These are phyloP conservation scores for Neelides folsomi DNA, from an alignment of 2,888 invertebrate genomes.

Conservation along the genomic window DNA sequence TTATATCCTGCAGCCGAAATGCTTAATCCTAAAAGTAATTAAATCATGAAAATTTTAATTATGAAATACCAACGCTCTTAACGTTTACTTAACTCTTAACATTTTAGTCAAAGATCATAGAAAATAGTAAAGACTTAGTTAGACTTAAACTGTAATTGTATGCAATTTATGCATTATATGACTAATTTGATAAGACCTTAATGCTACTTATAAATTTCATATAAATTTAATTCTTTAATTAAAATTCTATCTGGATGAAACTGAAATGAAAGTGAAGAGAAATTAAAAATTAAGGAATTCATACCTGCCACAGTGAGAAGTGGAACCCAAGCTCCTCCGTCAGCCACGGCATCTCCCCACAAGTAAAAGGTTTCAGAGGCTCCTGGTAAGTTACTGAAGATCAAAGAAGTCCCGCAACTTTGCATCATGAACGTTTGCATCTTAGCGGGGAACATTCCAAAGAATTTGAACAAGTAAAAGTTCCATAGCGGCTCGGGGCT, in stretches of 20 bases:
- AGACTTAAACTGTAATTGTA: background rate
- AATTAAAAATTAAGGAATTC: background rate
- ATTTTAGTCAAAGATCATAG: too few species aligned
- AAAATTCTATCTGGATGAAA: background rate
- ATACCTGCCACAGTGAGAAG: constrained; percentile 23
- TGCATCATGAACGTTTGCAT: constrained; percentile 17
- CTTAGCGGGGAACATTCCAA: constrained; percentile 18
- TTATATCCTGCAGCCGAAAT: constrained; percentile 13
- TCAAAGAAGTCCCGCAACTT: constrained; percentile 21
- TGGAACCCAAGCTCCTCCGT: constrained; percentile 27
- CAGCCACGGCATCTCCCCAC: constrained; percentile 17
- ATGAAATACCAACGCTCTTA: too few species aligned
- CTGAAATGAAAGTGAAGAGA: background rate
- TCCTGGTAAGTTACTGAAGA: constrained; percentile 29
- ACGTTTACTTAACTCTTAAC: too few species aligned
- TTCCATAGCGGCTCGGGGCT: constrained; percentile 27
- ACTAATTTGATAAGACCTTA: background rate
- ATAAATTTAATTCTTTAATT: background rate
- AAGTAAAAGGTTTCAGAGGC: constrained; percentile 15
- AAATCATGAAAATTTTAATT: too few species aligned
- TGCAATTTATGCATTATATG: background rate
- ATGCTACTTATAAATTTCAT: too few species aligned
- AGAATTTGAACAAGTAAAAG: constrained; percentile 23
- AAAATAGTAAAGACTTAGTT: background rate
- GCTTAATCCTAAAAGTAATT: constrained; percentile 8